Conservation (phyloP, 2,888 invertebrate genomes). For the Thyatira batis region DNA sequence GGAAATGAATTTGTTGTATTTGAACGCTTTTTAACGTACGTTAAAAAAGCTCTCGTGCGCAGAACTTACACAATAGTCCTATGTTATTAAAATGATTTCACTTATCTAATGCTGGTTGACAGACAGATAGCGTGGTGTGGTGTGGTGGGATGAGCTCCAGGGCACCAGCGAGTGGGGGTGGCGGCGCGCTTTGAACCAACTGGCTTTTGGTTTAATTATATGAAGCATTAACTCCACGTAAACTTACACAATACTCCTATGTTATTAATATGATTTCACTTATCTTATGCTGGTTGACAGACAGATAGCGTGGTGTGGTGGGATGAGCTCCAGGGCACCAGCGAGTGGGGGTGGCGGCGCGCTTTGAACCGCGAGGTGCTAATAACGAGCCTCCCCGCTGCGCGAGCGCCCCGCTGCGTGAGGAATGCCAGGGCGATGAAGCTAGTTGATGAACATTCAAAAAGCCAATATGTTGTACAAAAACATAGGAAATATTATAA, state of each 20-base stretch:
- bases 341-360: conserved; percentile 33
- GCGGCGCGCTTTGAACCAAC: conserved; percentile 66
- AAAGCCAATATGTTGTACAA: not conserved
- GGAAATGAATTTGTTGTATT: no score
- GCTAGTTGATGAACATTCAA: conserved; percentile 11
- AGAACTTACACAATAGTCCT: no score
- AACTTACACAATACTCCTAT: not conserved
- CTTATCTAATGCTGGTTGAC: no score
- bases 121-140: no score
- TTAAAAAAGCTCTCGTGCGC: no score
- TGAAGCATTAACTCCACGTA: not conserved
- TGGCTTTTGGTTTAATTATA: not conserved
- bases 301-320: conserved; percentile 43
- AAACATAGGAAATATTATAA: no score
- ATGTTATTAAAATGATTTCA: no score
- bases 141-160: conserved; percentile 16
- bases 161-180: conserved; percentile 14
- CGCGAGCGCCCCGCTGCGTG: conserved; percentile 67
- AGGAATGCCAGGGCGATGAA: conserved; percentile 47
- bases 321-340: conserved; percentile 18
- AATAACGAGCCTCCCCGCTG: conserved; percentile 77
- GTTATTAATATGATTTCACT: conserved; percentile 45
- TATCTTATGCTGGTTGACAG: conserved; percentile 56
- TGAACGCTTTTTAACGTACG: no score
- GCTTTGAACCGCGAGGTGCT: conserved; percentile 76